Conservation (phyloP, 2,113 vertebrate species). For the Prietella phreatophila region DNA sequence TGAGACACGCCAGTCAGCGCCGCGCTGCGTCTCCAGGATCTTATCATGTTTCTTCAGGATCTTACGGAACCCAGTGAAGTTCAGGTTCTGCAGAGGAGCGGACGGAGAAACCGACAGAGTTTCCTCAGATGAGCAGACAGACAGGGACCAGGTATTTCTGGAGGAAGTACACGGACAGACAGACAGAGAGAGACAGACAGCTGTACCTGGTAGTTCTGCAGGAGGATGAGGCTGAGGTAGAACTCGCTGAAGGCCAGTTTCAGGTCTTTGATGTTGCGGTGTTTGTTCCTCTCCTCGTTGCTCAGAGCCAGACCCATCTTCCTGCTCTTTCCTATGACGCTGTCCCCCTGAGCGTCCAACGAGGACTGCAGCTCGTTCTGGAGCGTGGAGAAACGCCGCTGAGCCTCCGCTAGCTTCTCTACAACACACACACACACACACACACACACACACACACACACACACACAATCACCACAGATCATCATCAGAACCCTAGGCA, state of each 20-base stretch:
- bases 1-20: conserved; percentile 93
- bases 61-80: conserved; percentile 98
- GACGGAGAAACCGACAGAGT: not conserved
- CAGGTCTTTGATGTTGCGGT: conserved; percentile 96
- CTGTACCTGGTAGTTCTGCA: conserved; percentile 97
- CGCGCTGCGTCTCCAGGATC: conserved; percentile 92
- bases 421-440: conserved; percentile 19
- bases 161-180: conserved; percentile 66
- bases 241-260: conserved; percentile 99
- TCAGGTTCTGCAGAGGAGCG: conserved; percentile 82
- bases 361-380: conserved; percentile 96
- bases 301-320: conserved; percentile 93
- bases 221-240: conserved; percentile 99
- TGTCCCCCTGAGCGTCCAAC: conserved; percentile 90
- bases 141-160: conserved; percentile 97
- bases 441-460: conserved; percentile 21
- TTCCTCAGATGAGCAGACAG: not conserved
- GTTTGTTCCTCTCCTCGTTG: conserved; percentile 92
- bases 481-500: not conserved
- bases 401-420: conserved; percentile 97
- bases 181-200: conserved; percentile 16
- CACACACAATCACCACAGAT: not conserved
- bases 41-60: conserved; percentile 99
- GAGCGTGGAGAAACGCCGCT: conserved; percentile 89
- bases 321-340: conserved; percentile 79